Evolutionary conservation across 1,140 invertebrate species (phyloP).

Genomic region (Microplitis demolitor): DNA sequence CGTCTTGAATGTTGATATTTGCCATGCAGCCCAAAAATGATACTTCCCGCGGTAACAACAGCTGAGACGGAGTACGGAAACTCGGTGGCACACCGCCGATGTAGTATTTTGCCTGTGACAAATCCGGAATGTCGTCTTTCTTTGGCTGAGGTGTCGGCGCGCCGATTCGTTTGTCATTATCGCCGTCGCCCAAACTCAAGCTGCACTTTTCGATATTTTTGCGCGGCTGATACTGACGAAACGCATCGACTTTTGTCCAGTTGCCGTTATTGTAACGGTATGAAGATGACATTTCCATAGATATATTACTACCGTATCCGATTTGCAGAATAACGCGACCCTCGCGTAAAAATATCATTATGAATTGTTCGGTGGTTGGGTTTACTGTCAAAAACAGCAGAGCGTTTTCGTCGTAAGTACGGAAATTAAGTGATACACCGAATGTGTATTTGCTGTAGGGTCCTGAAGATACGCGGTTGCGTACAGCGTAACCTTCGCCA

Average conservation of each 20-base stretch:
- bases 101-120: constrained; percentile 70
- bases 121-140: constrained; percentile 69
- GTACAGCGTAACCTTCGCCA: constrained; percentile 78
- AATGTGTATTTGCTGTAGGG: constrained; percentile 75
- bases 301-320: constrained; percentile 69
- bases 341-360: constrained; percentile 76
- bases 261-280: constrained; percentile 82
- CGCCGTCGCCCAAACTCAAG: constrained; percentile 73
- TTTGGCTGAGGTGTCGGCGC: constrained; percentile 66
- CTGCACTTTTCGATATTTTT: constrained; percentile 60
- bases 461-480: constrained; percentile 66
- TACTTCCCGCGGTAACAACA: constrained; percentile 58
- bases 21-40: constrained; percentile 84
- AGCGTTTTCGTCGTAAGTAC: constrained; percentile 87
- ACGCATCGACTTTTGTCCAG: constrained; percentile 77
- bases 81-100: constrained; percentile 82
- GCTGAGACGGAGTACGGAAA: constrained; percentile 46
- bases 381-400: constrained; percentile 84
- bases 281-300: constrained; percentile 70
- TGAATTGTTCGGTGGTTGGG: constrained; percentile 72
- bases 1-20: constrained; percentile 75
- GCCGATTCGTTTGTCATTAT: constrained; percentile 71
- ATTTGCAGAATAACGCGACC: constrained; percentile 80
- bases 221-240: constrained; percentile 53
- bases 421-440: constrained; percentile 79